Conservation (phyloP, 2,797 vertebrate genomes). For the Rhinophrynus dorsalis region DNA sequence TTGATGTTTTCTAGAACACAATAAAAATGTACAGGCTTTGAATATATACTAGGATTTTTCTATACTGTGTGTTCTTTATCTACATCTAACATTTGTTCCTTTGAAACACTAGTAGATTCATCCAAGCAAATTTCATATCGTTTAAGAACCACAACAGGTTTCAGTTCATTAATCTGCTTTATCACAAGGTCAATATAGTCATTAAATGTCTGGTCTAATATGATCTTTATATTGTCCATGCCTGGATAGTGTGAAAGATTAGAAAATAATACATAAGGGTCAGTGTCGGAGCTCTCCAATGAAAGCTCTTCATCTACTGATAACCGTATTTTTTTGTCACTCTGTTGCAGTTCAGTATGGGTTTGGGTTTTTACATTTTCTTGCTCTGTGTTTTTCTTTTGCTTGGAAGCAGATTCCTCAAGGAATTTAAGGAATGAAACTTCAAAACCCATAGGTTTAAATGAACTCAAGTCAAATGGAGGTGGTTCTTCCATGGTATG, state of each 20-base stretch:
- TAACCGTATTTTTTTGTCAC: constrained; percentile 51
- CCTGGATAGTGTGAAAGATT: constrained; percentile 82
- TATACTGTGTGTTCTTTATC: constrained; percentile 61
- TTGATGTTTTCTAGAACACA: constrained; percentile 78
- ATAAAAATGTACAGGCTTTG: constrained; percentile 60
- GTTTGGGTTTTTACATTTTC: constrained; percentile 69
- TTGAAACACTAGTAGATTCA: constrained; percentile 58
- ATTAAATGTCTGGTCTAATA: constrained; percentile 79
- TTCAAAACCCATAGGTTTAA: constrained; percentile 97
- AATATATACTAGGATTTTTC: constrained; percentile 59
- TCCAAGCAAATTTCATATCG: constrained; percentile 68
- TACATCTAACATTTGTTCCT: constrained; percentile 60
- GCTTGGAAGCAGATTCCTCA: constrained; percentile 85
- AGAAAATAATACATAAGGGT: constrained; percentile 79
- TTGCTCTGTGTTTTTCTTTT: constrained; percentile 82
- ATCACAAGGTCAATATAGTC: constrained; percentile 75
- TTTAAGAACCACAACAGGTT: constrained; percentile 81
- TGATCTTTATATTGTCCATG: constrained; percentile 81
- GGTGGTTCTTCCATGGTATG: constrained; percentile 72
- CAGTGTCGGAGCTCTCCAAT: constrained; percentile 67
- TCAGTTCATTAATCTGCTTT: constrained; percentile 94
- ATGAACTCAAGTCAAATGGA: constrained; percentile 79
- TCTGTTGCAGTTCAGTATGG: constrained; percentile 73
- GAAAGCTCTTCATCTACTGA: constrained; percentile 54
- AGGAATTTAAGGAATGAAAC: constrained; percentile 94